Base-by-base conservation (phyloP, 1,140 invertebrate species). In the Lordiphosa stackelbergi region DNA sequence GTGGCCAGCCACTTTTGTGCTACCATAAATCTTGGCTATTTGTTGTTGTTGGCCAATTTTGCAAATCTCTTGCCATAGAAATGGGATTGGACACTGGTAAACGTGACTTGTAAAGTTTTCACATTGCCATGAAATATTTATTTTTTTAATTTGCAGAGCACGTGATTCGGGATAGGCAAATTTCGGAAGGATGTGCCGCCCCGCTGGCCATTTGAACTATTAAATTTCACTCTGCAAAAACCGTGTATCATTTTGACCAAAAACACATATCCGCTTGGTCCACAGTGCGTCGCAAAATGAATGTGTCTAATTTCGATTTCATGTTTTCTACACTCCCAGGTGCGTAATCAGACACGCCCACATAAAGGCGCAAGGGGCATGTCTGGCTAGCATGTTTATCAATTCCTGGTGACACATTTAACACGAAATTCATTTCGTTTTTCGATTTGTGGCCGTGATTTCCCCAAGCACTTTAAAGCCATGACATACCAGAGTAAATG, bases 361-460 rank as follows among this genome's bases (percentile, higher is more conserved):
- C 53, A 16, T 36, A 19, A 19, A 31, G 34, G 28, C 7, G 34
- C 42, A 22, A 43, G 31, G 57, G 35, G 38, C 5, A 45, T 52
- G 52, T 58, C 51, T 66, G 58, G 11, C 34, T 24, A 37, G 31
- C 40, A 8, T 31, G 56, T 35, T 61, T 69, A 69, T 69, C 66
- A 69, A 69, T 69, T 66, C 48, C 35, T 54, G 13, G 45, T 28
- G 64, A 43, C 48, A 47, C 63, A 48, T 53, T 71, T 71, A 72
- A 41, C 53, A 61, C 58, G 28, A 40, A 69, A 55, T 64, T 78
- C 54, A 79, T 79, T 79, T 65, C 56, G 56, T 53, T 74, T 70
- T 74, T 71, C 66, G 71, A 71, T 75, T 79, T 79, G 43, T 34
- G 28, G 43, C 41, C 62, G 59, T 79, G 75, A 81, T 79, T 81